These are phyloP conservation scores for Cheilinus undulatus DNA, from an alignment of 2,113 vertebrate genomes.

Conservation along the genomic window DNA sequence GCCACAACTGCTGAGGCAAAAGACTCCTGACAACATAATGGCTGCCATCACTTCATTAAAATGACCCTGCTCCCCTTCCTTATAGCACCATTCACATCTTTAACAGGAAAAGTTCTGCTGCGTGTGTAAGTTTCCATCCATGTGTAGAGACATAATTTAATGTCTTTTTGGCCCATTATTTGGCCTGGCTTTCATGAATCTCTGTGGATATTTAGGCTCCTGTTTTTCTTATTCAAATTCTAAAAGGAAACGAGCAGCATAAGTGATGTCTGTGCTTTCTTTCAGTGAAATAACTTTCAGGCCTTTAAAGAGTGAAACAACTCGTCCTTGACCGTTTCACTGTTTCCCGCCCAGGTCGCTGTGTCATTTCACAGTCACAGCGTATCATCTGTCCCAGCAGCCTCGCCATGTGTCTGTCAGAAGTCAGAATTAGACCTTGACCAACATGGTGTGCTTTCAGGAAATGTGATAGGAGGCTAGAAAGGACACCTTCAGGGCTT, in stretches of 20 bases:
- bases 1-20: conserved; percentile 26
- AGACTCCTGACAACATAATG: conserved; percentile 66
- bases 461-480: background rate
- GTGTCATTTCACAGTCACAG: background rate
- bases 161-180: conserved; percentile 3
- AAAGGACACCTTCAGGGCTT: conserved; percentile 18
- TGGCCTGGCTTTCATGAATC: conserved; percentile 6
- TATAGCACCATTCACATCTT: conserved; percentile 31
- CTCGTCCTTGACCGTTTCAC: background rate
- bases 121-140: conserved; percentile 25
- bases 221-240: background rate
- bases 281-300: background rate
- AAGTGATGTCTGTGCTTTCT: background rate
- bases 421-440: conserved; percentile 16
- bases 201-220: background rate
- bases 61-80: conserved; percentile 50
- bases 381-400: background rate
- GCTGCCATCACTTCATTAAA: conserved; percentile 72
- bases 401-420: conserved; percentile 2
- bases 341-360: background rate
- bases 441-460: background rate
- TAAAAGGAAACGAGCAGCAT: background rate
- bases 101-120: background rate
- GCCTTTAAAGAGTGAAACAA: conserved; percentile 16
- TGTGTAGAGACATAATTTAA: conserved; percentile 9